Base-by-base conservation (phyloP, 2,888 invertebrate genomes). In the Xanthia togata region DNA sequence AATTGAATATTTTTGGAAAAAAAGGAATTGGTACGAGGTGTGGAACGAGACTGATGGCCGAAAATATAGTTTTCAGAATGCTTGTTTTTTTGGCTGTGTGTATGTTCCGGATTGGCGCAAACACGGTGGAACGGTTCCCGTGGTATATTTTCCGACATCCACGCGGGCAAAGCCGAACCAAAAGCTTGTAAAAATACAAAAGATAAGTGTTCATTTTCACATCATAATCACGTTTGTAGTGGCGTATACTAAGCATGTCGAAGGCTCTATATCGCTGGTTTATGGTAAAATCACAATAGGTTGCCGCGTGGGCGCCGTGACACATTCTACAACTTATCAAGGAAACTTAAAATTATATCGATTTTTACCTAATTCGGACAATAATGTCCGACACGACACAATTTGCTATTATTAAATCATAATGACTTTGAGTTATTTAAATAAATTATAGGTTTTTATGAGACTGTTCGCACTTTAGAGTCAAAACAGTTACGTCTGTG, bases 281-380 rank as follows among this genome's bases (percentile, higher is more conserved):
- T 87, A 81, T 85, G 79, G 82, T 83, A 83, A 83, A 85, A 80
- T 84, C 84, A 87, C 88, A 88, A 87, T 83, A 80, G 87, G 60
- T 80, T 73, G 71, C 59, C 63, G 90, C 87, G 92, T 92, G 90
- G 92, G 92, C 83, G 91, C 87, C 81, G 72, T 81, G 78, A 78
- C 81, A 89, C 90, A 90, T 91, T 90, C 89, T 89, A 90, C 89
- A 85, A 84, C 89, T 85, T 89, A 83, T 85, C 87, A 88, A 89
- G 88, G 88, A 89, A 89, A 89, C 83, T 82, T 81, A 84, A 83
- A 85, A 81, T 86, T 76, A 88, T 87, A 82, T 79, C 50, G 76
- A 85, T 87, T 89, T 89, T 85, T 82, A 87, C 88, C 86, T 79
- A 82, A 88, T 90, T 86, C 86, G 88, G 87, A 47, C 87, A 78